These are phyloP conservation scores for Steinernema khuongi DNA, from an alignment of 1,140 invertebrate genomes.

Conservation along the genomic window DNA sequence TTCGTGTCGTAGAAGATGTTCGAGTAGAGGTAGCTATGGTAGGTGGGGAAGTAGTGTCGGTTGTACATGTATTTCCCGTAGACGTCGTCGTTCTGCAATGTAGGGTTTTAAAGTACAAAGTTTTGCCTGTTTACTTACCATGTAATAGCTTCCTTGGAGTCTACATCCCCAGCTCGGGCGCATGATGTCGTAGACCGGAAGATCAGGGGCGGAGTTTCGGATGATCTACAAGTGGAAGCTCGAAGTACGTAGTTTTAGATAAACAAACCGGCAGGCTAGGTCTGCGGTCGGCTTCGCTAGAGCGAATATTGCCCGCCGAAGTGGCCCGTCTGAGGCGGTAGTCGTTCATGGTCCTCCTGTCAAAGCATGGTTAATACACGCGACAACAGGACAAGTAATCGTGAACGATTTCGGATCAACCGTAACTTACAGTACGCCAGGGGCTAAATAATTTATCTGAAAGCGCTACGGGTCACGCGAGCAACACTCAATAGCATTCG, in stretches of 20 bases:
- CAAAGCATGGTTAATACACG: not conserved
- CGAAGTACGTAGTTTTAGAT: not conserved
- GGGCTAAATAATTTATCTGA: not conserved
- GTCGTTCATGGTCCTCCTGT: conserved; percentile 5
- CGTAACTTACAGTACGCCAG: not conserved
- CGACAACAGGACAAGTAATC: not conserved
- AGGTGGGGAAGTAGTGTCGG: conserved; percentile 14
- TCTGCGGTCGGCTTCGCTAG: not conserved
- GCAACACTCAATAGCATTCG: conserved; percentile 2
- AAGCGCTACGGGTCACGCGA: not conserved
- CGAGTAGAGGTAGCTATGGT: conserved; percentile 9
- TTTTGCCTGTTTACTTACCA: not conserved
- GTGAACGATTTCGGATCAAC: not conserved
- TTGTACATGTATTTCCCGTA: conserved; percentile 13
- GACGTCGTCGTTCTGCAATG: not conserved
- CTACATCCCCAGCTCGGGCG: not conserved
- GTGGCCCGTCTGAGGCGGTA: conserved; percentile 9
- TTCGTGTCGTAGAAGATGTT: conserved; percentile 16
- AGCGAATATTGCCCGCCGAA: not conserved
- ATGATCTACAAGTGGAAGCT: not conserved
- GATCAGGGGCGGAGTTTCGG: not conserved
- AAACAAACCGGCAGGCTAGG: not conserved
- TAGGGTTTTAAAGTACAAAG: not conserved
- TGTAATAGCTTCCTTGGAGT: conserved; percentile 2
- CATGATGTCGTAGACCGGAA: conserved; percentile 8